These are phyloP conservation scores for Eulemur rufifrons DNA, from an alignment of 2,113 vertebrate species.

Conservation along the genomic window DNA sequence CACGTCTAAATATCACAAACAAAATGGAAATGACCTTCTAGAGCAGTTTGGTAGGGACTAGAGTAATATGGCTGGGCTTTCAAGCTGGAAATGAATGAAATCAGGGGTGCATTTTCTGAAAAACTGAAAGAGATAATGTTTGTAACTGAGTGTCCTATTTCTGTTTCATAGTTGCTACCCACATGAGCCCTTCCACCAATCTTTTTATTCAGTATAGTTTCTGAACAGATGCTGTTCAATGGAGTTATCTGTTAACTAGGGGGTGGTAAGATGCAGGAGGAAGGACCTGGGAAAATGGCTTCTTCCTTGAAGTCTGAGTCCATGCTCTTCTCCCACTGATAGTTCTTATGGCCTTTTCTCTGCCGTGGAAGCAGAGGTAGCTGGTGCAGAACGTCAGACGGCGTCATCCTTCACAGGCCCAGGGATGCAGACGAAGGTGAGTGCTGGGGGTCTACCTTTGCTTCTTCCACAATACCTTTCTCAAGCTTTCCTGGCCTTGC, in stretches of 20 bases:
- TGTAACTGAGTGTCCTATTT: constrained; percentile 74
- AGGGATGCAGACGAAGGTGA: constrained; percentile 16
- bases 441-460: constrained; percentile 5
- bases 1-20: constrained; percentile 62
- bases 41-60: constrained; percentile 65
- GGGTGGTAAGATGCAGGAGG: constrained; percentile 61
- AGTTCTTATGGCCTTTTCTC: constrained; percentile 64
- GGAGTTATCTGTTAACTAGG: constrained; percentile 46
- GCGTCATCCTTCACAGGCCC: constrained; percentile 17
- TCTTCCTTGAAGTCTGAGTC: constrained; percentile 77
- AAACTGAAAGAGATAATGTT: constrained; percentile 75
- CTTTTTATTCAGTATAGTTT: constrained; percentile 54
- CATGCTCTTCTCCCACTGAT: constrained; percentile 46
- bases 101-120: constrained; percentile 70
- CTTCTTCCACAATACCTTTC: constrained; percentile 58
- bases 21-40: constrained; percentile 69
- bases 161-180: constrained; percentile 72
- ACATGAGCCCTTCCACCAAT: constrained; percentile 71
- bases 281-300: constrained; percentile 78
- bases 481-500: constrained; percentile 59
- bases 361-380: constrained; percentile 69
- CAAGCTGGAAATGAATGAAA: constrained; percentile 77
- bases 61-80: constrained; percentile 71
- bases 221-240: constrained; percentile 67
- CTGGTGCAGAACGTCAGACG: constrained; percentile 55